Percentiles rank a stretch among this genome's conserved stretches.
Evolutionary conservation across 2,797 vertebrate species (phyloP).

Genomic region (Oreonectes daqikongensis): DNA sequence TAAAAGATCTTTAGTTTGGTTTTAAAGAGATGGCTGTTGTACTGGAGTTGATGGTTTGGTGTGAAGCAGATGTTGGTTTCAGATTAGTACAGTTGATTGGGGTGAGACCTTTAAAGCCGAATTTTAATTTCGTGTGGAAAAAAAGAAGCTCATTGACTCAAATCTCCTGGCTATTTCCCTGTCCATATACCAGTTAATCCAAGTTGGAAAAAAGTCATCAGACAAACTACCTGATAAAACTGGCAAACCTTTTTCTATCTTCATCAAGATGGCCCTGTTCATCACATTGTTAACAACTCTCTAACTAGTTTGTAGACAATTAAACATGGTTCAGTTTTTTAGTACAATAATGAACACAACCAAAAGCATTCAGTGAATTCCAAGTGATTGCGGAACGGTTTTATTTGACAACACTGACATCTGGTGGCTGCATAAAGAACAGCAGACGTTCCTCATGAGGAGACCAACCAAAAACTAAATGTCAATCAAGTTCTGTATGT

Average conservation of each 20-base stretch:
- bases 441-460: constrained; percentile 26
- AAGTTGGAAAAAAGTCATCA: neutral
- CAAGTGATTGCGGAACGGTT: neutral
- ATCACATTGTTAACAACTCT: too few species aligned
- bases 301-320: too few species aligned
- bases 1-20: too few species aligned
- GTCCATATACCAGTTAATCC: neutral
- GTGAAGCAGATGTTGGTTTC: neutral
- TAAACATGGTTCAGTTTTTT: too few species aligned
- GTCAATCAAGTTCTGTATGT: too few species aligned
- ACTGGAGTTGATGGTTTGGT: neutral
- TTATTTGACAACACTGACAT: constrained; percentile 61
- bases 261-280: too few species aligned
- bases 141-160: neutral
- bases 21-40: too few species aligned
- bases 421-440: constrained; percentile 60
- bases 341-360: too few species aligned
- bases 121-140: neutral
- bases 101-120: constrained; percentile 12
- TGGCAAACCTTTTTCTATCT: too few species aligned
- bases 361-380: neutral
- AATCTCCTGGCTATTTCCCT: neutral
- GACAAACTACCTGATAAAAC: neutral
- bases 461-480: too few species aligned
- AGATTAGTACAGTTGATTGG: constrained; percentile 14